Evolutionary conservation across 2,113 vertebrate genomes (phyloP).

Genomic region (Notarius quadriscutis): DNA sequence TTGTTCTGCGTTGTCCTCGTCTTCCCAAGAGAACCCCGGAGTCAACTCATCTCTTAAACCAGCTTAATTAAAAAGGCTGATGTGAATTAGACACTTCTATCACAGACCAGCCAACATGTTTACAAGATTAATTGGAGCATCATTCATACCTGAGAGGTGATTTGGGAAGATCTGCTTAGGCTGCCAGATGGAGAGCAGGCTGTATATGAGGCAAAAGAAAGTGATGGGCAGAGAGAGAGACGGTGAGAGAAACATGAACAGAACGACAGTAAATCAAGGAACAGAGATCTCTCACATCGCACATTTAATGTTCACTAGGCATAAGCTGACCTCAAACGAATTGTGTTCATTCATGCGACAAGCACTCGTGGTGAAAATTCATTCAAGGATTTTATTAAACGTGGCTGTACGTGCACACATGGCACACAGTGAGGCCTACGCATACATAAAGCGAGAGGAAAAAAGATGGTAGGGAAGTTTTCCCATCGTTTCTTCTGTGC

Average conservation of each 20-base stretch:
- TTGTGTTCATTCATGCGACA: slow-evolving; percentile 26
- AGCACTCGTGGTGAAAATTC: slow-evolving; percentile 8
- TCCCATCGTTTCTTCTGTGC: slow-evolving; percentile 33
- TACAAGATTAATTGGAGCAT: slow-evolving; percentile 53
- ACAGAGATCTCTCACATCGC: background rate
- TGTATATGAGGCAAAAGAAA: background rate
- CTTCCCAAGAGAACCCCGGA: slow-evolving; percentile 23
- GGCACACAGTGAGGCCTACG: background rate
- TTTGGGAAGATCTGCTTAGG: slow-evolving; percentile 29
- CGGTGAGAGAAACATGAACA: background rate
- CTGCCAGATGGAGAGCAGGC: slow-evolving; percentile 41
- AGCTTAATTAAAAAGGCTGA: slow-evolving; percentile 52
- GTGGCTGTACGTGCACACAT: background rate
- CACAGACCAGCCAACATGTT: slow-evolving; percentile 32
- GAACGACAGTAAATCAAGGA: background rate
- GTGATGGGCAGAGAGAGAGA: background rate
- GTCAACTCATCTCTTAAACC: slow-evolving; percentile 41
- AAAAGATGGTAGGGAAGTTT: background rate
- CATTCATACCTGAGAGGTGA: slow-evolving; percentile 50
- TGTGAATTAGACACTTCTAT: slow-evolving; percentile 48
- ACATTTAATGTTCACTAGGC: background rate
- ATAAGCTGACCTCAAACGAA: background rate
- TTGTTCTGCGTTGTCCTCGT: background rate
- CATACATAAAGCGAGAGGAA: background rate
- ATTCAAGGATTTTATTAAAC: slow-evolving; percentile 31